phyloP scores from a whole-genome alignment of 2,888 invertebrate species.

The Baronia brevicornis region DNA sequence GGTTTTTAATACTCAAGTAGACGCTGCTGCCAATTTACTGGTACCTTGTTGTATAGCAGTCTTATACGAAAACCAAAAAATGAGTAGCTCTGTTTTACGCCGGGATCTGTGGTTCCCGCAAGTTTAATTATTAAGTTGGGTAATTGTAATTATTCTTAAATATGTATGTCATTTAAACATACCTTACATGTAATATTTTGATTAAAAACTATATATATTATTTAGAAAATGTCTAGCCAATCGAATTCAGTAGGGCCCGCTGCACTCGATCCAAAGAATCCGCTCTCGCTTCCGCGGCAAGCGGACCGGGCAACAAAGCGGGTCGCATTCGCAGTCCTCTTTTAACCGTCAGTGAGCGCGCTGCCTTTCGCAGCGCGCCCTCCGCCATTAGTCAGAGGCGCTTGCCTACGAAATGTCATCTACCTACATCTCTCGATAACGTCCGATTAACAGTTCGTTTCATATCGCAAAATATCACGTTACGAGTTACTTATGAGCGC shows the following conservation, averaged over 20 bases:
- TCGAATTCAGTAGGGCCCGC: slow-evolving; percentile 7
- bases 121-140: too few relatives aligned
- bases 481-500: slow-evolving; percentile 34
- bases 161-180: too few relatives aligned
- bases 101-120: too few relatives aligned
- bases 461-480: slow-evolving; percentile 53
- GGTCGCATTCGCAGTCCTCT: slow-evolving; percentile 59
- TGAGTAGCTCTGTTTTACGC: too few relatives aligned
- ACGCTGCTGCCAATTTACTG: too few relatives aligned
- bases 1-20: too few relatives aligned
- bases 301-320: slow-evolving; percentile 30
- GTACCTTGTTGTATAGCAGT: too few relatives aligned
- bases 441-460: slow-evolving; percentile 53
- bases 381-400: slow-evolving; percentile 48
- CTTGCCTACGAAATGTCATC: slow-evolving; percentile 63
- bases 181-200: too few relatives aligned
- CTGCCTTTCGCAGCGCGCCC: slow-evolving; percentile 66
- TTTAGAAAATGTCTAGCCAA: too few relatives aligned
- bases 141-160: too few relatives aligned
- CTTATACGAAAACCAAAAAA: too few relatives aligned
- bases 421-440: slow-evolving; percentile 58
- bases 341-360: slow-evolving; percentile 70
- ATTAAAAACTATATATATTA: too few relatives aligned
- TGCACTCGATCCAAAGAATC: slow-evolving; percentile 10
- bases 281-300: slow-evolving; percentile 24